Evolutionary conservation across 2,888 invertebrate genomes (phyloP), one percentile per base, ranked within the genome.

Genomic region (Drosophila formosana): DNA sequence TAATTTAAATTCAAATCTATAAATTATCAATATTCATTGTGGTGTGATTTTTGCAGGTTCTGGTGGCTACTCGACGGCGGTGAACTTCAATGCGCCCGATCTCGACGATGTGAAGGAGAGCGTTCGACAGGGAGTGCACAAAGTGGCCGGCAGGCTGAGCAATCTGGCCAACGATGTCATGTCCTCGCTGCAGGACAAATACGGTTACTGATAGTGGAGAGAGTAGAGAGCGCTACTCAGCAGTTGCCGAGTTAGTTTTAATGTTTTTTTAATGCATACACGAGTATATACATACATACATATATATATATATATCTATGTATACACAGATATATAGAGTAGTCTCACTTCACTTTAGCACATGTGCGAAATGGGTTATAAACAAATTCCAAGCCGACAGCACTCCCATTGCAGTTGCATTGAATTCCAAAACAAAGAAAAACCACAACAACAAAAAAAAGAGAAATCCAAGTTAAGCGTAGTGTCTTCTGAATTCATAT

Each of bases 81-180:
- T 75, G 1, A 91, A 93, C 75, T 93, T 94, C 72, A 94, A 94
- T 88, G 93, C 95, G 55, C 95, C 95, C 0, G 99, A 99, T 92
- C 94, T 99, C 70, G 97, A 98, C 79, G 99, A 99, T 90, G 98
- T 99, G 41, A 97, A 97, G 91, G 99, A 99, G 93, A 98, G 98
- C 77, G 98, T 99, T 37, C 96, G 97, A 86, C 97, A 98, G 90
- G 99, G 99, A 68, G 99, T 99, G 62, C 98, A 98, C 78, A 97
- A 97, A 93, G 99, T 99, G 73, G 99, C 99, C 55, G 99, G 98
- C n/a, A 96, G 96, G 89, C 93, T 99, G 72, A 98, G 99, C 86
- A 97, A 96, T 78, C 93, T 99, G 76, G 98, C 99, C 80, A 98
- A 96, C 93, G 98, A 98, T 85, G 96, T 99, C 23, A 98, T 98